Base-by-base conservation (phyloP, 1,140 invertebrate genomes). In the Hylyphantes graminicola region DNA sequence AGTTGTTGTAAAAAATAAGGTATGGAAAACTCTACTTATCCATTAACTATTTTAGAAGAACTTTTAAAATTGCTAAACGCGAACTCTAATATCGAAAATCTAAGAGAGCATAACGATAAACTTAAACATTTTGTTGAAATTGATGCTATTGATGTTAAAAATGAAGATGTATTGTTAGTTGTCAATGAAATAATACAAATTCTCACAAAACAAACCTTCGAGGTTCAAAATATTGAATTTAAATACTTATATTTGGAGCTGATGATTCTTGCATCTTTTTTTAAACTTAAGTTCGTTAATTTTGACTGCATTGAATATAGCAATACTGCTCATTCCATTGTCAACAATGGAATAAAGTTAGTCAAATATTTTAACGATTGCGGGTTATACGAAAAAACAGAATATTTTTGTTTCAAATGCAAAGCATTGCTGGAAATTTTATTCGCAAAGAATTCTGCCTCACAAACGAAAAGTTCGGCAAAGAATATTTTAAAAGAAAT, bases 401-500 rank as follows among this genome's bases (percentile, higher is more conserved):
- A 63, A 48, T 70, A 70, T 70, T 59, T 70, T 48, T 4, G 8
- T 7, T 11, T 6, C 15, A 54, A 59, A 19, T 59, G 55, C 51
- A 68, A 61, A 57, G 48, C 48, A 17, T 59, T 57, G 17, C 35
- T 57, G 57, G 9, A 59, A 17, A 7, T 7, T 13, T 19, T 76
- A 50, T 50, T 76, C 5, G 15, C n/a, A 11, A 64, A 48, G 19
- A 63, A 17, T 74, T 35, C 17, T 7, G 50, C 17, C 8, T 10
- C 35, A 35, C 5, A 12, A 50, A 6, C 55, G 67, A 59, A 54
- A 21, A 10, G 21, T 11, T 55, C 55, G 19, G 8, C 57, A 68
- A 59, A 3, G n/a, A 70, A 80, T 59, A 55, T 59, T 21, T 7
- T 80, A 7, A 55, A 17, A 17, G 19, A 59, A 12, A 80, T 70